Evolutionary conservation across 2,888 invertebrate genomes (phyloP).

Genomic region (Yponomeuta cagnagella): DNA sequence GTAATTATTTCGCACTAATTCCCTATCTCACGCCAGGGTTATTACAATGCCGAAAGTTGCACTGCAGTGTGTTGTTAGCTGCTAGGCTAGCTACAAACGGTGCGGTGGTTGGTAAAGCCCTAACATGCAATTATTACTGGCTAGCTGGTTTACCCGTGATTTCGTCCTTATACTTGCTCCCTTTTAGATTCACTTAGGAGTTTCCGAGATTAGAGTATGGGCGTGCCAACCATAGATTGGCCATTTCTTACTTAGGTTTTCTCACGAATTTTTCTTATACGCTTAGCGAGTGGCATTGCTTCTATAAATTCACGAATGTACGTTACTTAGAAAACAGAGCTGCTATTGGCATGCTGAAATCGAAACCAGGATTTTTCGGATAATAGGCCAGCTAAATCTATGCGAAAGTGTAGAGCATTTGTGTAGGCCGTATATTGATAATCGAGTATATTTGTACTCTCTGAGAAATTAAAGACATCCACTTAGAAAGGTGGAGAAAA

Average conservation of each 20-base stretch:
- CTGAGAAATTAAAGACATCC: no score
- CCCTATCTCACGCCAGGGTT: conserved; percentile 35
- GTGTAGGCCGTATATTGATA: no score
- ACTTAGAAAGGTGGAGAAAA: no score
- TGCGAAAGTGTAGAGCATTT: no score
- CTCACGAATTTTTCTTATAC: no score
- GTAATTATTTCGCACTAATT: conserved; percentile 46
- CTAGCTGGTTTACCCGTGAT: not conserved
- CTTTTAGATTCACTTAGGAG: not conserved
- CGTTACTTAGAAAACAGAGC: no score
- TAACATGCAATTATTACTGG: not conserved
- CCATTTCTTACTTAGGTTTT: no score
- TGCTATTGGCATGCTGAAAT: no score
- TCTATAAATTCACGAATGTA: no score
- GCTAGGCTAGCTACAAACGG: not conserved
- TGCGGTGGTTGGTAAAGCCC: not conserved
- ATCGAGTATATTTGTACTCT: no score
- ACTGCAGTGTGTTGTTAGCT: conserved; percentile 7
- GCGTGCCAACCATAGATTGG: not conserved
- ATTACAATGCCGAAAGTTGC: conserved; percentile 12
- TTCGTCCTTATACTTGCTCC: not conserved
- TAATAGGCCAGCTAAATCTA: no score
- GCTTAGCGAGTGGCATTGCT: no score
- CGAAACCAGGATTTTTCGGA: not conserved
- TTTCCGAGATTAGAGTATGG: not conserved